Evolutionary conservation across 2,797 vertebrate genomes (phyloP).

Genomic region (Crocodylus rhombifer): DNA sequence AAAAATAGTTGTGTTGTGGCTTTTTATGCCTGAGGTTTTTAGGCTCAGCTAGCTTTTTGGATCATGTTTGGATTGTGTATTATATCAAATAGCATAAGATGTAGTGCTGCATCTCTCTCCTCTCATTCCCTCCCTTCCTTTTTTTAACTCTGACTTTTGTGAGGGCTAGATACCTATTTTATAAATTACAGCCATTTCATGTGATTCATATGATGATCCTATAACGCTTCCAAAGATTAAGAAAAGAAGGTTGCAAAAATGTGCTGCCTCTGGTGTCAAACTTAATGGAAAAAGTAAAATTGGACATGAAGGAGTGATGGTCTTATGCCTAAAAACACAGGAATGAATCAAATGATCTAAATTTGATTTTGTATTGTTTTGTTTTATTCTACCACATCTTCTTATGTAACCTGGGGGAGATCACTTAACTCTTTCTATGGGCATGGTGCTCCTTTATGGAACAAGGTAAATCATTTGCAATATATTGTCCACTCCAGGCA

Average conservation of each 20-base stretch:
- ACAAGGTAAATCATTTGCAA: neutral
- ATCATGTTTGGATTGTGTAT: neutral
- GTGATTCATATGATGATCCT: neutral
- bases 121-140: neutral
- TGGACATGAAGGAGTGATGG: neutral
- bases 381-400: neutral
- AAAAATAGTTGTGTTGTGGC: neutral
- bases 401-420: constrained; percentile 5
- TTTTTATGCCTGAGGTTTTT: neutral
- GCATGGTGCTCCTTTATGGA: neutral
- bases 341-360: neutral
- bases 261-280: constrained; percentile 30
- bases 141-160: neutral
- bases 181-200: neutral
- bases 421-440: neutral
- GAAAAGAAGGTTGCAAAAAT: neutral
- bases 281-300: constrained; percentile 10
- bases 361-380: neutral
- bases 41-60: neutral
- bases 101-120: neutral
- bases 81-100: neutral
- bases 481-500: neutral
- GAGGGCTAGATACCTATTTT: neutral
- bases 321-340: neutral
- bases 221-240: constrained; percentile 34